phyloP scores from a whole-genome alignment of 2,113 vertebrate species.

The Coptodon rendalli region DNA sequence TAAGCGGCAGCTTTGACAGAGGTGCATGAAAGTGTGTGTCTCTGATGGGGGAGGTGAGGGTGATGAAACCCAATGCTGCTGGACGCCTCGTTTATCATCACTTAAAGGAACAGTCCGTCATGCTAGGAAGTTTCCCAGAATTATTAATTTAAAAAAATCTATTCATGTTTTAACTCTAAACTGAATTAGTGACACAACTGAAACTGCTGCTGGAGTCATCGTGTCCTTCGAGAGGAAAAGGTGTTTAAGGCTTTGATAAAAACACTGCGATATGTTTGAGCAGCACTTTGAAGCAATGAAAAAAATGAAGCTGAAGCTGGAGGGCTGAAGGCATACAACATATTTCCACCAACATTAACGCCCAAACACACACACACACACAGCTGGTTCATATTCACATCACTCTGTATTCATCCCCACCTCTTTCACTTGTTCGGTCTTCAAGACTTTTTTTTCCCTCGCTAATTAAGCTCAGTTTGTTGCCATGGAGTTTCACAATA shows the following conservation, averaged over 20 bases:
- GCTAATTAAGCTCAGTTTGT: not conserved
- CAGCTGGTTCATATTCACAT: not conserved
- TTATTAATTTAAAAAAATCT: not conserved
- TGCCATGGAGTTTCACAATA: not conserved
- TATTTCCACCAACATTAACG: not conserved
- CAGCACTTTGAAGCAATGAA: not conserved
- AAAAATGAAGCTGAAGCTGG: not conserved
- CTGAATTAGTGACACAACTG: not conserved
- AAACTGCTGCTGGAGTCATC: not conserved
- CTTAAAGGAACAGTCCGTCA: not conserved
- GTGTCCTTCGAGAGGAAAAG: not conserved
- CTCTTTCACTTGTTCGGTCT: not conserved
- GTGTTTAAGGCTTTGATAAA: not conserved
- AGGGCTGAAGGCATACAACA: not conserved
- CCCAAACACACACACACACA: not conserved
- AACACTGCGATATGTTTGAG: not conserved
- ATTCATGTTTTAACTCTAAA: not conserved
- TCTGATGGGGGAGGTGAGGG: not conserved
- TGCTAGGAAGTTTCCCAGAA: not conserved
- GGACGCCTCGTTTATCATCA: not conserved
- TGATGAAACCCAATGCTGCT: not conserved
- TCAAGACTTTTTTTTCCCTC: not conserved
- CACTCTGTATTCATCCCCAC: not conserved
- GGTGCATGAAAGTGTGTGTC: not conserved
- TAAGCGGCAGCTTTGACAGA: not conserved